A percentile compares a stretch with the other conserved stretches of the same genome.
Conservation (phyloP, 2,113 vertebrate species). For the Caretta caretta region DNA sequence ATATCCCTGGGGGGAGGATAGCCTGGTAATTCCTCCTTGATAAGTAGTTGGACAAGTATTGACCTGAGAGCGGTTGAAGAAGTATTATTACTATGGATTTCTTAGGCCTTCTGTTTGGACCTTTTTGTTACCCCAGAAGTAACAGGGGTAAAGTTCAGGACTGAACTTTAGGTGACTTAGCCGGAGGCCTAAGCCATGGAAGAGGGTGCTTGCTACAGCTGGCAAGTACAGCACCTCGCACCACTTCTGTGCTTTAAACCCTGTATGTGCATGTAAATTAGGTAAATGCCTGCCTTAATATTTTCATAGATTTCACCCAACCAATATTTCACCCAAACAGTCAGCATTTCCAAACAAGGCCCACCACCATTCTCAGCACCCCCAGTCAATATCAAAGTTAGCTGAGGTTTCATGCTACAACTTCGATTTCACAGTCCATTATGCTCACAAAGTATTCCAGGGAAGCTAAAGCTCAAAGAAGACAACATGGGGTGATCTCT, state of each 20-base stretch:
- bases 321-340: not conserved
- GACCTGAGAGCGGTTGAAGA: not conserved
- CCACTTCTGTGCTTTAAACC: too few species aligned
- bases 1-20: not conserved
- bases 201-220: too few species aligned
- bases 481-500: not conserved
- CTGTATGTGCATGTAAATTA: not conserved
- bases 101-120: too few species aligned
- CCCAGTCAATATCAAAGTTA: not conserved
- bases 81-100: too few species aligned
- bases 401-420: fast-evolving
- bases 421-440: not conserved
- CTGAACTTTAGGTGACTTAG: too few species aligned
- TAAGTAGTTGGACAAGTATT: not conserved
- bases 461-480: not conserved
- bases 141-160: too few species aligned
- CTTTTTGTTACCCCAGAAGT: too few species aligned
- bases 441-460: not conserved
- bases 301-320: not conserved
- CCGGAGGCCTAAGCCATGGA: too few species aligned
- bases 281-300: not conserved
- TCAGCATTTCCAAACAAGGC: not conserved
- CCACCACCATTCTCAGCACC: not conserved
- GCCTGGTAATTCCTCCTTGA: not conserved
- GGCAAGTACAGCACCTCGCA: too few species aligned